These are phyloP conservation scores for Adoxophyes honmai DNA, from an alignment of 1,140 invertebrate species.

Conservation along the genomic window DNA sequence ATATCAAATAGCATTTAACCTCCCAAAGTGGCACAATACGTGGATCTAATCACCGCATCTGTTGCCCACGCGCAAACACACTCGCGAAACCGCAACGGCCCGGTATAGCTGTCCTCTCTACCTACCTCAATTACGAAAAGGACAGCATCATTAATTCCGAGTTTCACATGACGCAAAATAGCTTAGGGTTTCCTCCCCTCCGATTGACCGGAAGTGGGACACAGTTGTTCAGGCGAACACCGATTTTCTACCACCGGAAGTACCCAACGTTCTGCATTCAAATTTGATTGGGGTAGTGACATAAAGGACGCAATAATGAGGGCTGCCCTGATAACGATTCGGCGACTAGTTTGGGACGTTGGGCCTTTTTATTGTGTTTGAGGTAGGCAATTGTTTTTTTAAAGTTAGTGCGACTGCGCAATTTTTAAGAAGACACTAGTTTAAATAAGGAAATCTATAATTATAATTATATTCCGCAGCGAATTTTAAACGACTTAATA, in stretches of 20 bases:
- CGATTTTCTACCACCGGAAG: conserved; percentile 75
- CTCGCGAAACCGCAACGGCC: not conserved
- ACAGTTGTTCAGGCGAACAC: conserved; percentile 67
- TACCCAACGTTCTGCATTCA: conserved; percentile 70
- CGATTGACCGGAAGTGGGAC: conserved; percentile 64
- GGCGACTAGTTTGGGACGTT: not conserved
- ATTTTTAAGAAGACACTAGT: too few relatives aligned
- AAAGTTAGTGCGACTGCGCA: not conserved
- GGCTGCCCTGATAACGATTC: conserved; percentile 35
- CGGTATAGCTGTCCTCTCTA: not conserved
- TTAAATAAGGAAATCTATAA: too few relatives aligned
- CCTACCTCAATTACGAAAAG: not conserved
- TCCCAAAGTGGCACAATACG: conserved; percentile 37
- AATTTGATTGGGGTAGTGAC: conserved; percentile 67
- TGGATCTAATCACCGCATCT: conserved; percentile 72
- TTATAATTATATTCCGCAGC: too few relatives aligned
- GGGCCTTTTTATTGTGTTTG: conserved; percentile 3
- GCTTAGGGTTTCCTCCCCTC: conserved; percentile 45
- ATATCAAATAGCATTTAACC: conserved; percentile 64
- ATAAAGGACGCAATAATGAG: conserved; percentile 49
- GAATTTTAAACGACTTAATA: too few relatives aligned
- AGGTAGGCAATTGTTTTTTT: conserved; percentile 14
- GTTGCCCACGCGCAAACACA: conserved; percentile 24
- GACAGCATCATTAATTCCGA: conserved; percentile 2
- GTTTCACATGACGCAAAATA: not conserved